Percentiles rank a stretch among this genome's conserved stretches.
Evolutionary conservation across 2,113 vertebrate genomes (phyloP).

Genomic region (Cavia porcellus): DNA sequence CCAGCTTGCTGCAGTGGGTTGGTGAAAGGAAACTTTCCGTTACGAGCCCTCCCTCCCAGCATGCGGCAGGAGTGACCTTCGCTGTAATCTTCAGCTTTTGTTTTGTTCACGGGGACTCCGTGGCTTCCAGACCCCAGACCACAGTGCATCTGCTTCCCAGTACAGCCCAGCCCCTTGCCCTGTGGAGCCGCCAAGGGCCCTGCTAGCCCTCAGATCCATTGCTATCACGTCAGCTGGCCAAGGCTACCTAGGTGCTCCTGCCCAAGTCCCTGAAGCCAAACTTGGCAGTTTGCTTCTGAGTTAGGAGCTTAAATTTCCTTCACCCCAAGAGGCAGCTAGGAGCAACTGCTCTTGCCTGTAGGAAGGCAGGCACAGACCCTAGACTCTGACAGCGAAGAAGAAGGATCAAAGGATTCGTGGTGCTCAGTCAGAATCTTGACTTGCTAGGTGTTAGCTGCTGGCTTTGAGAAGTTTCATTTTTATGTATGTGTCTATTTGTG

Average conservation of each 20-base stretch:
- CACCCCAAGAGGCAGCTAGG: background rate
- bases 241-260: background rate
- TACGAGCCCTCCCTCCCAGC: background rate
- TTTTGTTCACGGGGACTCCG: background rate
- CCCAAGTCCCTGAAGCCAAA: background rate
- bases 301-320: background rate
- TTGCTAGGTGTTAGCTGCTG: background rate
- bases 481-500: background rate
- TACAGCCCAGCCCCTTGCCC: background rate
- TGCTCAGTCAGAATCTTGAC: background rate
- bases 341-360: background rate
- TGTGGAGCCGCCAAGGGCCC: background rate
- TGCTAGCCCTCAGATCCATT: background rate
- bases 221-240: background rate
- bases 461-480: background rate
- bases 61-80: background rate
- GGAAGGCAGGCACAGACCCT: background rate
- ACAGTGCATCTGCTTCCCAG: background rate
- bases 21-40: background rate
- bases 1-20: background rate
- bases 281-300: background rate
- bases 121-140: background rate
- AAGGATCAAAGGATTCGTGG: accelerated
- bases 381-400: background rate
- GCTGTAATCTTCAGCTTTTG: background rate